These are phyloP conservation scores for Mythimna lalbum DNA, from an alignment of 2,888 invertebrate genomes.

Conservation along the genomic window DNA sequence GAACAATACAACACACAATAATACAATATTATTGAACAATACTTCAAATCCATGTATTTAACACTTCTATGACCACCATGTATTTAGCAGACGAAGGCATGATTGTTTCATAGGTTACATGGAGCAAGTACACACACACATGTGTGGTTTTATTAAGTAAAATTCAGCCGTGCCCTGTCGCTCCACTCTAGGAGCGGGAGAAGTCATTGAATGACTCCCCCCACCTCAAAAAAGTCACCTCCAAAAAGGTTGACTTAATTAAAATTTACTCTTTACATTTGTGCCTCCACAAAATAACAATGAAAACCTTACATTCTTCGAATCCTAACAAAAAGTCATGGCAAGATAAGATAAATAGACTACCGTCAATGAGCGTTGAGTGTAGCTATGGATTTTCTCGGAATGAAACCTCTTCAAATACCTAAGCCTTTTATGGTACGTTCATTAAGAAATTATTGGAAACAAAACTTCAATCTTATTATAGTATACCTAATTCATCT, in stretches of 20 bases:
- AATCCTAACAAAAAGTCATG: background rate
- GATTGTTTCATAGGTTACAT: background rate
- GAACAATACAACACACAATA: too few relatives aligned
- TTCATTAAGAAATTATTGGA: slow-evolving; percentile 15
- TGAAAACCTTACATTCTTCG: slow-evolving; percentile 5
- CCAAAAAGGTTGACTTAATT: background rate
- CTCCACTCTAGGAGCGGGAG: too few relatives aligned
- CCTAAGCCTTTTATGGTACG: slow-evolving; percentile 12
- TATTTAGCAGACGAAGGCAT: background rate
- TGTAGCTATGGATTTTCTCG: background rate
- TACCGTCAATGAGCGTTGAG: background rate
- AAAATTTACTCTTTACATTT: background rate
- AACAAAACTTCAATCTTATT: slow-evolving; percentile 3
- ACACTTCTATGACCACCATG: too few relatives aligned
- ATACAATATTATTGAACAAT: too few relatives aligned
- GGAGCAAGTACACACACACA: background rate
- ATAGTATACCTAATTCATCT: too few relatives aligned
- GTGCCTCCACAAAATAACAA: background rate
- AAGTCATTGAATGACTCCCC: too few relatives aligned
- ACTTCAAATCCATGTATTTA: too few relatives aligned
- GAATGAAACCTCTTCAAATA: slow-evolving; percentile 17
- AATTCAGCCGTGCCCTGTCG: too few relatives aligned
- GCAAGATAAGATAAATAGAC: background rate
- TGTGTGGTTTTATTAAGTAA: too few relatives aligned
- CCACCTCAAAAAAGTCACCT: background rate